Percentiles rank a stretch among this genome's conserved stretches.
Evolutionary conservation across 2,888 invertebrate species (phyloP).

Genomic region (Lepidochrysops patricia): DNA sequence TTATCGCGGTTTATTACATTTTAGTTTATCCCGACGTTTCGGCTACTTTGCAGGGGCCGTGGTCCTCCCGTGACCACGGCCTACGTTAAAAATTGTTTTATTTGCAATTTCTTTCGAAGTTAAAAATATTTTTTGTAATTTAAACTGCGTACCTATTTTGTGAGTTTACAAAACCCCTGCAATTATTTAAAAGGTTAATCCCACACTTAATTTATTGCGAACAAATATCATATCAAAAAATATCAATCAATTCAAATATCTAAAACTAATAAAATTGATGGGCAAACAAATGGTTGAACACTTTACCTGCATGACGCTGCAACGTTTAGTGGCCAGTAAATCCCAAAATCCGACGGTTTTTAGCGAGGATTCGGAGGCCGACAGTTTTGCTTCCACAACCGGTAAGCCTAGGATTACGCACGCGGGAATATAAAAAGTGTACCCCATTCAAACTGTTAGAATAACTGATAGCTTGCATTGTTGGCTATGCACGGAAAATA

Average conservation of each 20-base stretch:
- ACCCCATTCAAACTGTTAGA: slow-evolving; percentile 20
- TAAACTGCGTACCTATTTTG: no score
- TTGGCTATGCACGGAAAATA: not conserved
- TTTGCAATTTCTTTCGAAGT: no score
- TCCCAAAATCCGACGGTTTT: slow-evolving; percentile 54
- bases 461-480: slow-evolving; percentile 9
- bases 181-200: no score
- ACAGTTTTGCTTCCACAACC: slow-evolving; percentile 42
- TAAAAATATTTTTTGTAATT: no score
- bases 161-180: no score
- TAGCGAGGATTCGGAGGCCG: slow-evolving; percentile 47
- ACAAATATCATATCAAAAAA: no score
- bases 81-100: no score
- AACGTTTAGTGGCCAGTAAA: slow-evolving; percentile 41
- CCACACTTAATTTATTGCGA: no score
- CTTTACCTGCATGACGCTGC: slow-evolving; percentile 23
- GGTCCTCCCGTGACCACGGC: no score
- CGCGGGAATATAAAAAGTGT: slow-evolving; percentile 33
- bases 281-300: slow-evolving; percentile 6
- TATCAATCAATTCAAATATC: not conserved
- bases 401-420: slow-evolving; percentile 45
- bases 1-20: no score
- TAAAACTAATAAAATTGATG: not conserved
- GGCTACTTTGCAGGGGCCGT: no score
- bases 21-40: no score